Percentiles rank a stretch among this genome's conserved stretches.
phyloP scores from a whole-genome alignment of 2,888 invertebrate genomes.

The Philonicus albiceps region DNA sequence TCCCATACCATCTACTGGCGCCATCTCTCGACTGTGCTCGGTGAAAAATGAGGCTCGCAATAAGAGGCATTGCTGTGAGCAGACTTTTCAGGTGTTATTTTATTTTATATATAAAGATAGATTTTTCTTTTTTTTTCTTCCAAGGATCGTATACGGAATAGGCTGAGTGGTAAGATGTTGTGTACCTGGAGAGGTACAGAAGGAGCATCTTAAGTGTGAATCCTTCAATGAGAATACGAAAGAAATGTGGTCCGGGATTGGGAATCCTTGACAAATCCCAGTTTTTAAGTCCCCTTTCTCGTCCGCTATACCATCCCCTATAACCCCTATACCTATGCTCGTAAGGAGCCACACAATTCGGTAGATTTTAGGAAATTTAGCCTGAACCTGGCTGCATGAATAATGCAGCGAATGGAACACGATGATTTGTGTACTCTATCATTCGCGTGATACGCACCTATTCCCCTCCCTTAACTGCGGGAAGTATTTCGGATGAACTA shows the following conservation, averaged over 20 bases:
- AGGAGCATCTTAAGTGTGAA: slow-evolving; percentile 2
- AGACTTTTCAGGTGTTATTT: slow-evolving; percentile 14
- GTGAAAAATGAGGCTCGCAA: neutral
- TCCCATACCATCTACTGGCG: neutral
- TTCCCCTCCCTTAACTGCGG: too few species aligned
- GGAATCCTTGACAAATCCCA: slow-evolving; percentile 15
- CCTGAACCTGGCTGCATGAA: neutral
- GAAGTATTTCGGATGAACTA: neutral
- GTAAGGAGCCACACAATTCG: neutral
- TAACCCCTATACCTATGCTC: too few species aligned
- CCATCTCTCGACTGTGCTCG: neutral
- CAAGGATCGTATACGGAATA: neutral
- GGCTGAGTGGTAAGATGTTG: neutral
- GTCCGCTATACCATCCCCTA: too few species aligned
- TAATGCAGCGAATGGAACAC: neutral
- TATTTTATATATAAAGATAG: neutral
- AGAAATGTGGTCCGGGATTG: neutral
- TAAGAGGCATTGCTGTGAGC: neutral
- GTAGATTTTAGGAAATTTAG: slow-evolving; percentile 1
- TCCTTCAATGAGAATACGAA: slow-evolving; percentile 25
- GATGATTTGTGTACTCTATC: neutral
- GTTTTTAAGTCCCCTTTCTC: neutral
- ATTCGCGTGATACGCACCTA: slow-evolving; percentile 2
- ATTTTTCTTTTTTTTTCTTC: neutral
- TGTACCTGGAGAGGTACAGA: neutral